These are phyloP conservation scores for Hydrolagus colliei DNA, from an alignment of 2,797 vertebrate species.

Conservation along the genomic window DNA sequence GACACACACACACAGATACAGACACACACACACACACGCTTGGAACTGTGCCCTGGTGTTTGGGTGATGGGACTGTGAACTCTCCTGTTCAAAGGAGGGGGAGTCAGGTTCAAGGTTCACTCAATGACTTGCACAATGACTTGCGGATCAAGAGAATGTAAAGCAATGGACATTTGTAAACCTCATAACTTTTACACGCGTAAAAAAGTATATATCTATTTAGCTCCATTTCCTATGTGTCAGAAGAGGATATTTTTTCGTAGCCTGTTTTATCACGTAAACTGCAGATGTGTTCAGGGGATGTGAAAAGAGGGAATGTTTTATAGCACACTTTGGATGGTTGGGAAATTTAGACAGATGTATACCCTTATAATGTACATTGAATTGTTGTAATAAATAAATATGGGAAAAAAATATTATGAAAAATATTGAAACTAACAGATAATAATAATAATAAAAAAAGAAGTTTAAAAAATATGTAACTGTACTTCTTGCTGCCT, in stretches of 20 bases:
- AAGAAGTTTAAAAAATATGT: not conserved
- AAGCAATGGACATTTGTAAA: constrained; percentile 8
- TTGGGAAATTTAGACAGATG: constrained; percentile 12
- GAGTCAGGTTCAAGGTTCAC: not conserved
- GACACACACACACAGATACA: too few species aligned
- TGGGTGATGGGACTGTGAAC: not conserved
- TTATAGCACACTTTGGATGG: constrained; percentile 14
- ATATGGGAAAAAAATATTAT: constrained; percentile 26
- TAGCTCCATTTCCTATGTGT: constrained; percentile 15
- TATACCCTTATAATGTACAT: constrained; percentile 28
- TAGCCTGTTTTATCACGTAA: constrained; percentile 21
- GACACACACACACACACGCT: too few species aligned
- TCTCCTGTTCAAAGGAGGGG: not conserved
- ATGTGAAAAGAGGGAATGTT: not conserved
- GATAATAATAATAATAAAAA: constrained; percentile 25
- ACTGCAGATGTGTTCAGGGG: not conserved
- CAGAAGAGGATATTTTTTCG: constrained; percentile 1
- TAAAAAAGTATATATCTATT: not conserved
- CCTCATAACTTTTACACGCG: not conserved
- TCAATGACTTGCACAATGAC: not conserved
- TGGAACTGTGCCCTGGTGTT: too few species aligned
- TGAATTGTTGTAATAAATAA: constrained; percentile 28
- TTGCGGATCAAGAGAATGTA: not conserved
- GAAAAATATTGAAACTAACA: constrained; percentile 31
- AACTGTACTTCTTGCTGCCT: too few species aligned